Evolutionary conservation across 2,113 vertebrate species (phyloP).

Genomic region (Hassar affinis): DNA sequence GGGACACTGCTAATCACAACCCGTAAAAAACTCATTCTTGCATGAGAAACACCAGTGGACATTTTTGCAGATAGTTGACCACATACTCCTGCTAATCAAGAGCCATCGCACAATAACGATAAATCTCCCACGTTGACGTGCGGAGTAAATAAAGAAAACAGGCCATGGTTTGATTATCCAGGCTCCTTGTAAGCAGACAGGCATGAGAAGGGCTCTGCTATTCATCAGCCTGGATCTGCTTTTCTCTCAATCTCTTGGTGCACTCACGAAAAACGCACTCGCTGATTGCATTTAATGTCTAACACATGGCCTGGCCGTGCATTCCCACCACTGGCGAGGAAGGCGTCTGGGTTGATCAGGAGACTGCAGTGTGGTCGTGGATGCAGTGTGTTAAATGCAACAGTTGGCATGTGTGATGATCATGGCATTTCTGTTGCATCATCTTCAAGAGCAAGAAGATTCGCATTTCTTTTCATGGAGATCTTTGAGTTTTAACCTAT

Average conservation of each 20-base stretch:
- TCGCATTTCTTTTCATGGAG: neutral
- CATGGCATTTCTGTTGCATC: conserved; percentile 16
- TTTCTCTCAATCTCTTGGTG: conserved; percentile 54
- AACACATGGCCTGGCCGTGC: conserved; percentile 57
- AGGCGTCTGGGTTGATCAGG: conserved; percentile 51
- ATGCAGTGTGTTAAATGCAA: conserved; percentile 21
- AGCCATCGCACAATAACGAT: conserved; percentile 69
- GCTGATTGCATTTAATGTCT: conserved; percentile 64
- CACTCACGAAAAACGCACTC: conserved; percentile 50
- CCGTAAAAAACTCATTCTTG: conserved; percentile 30
- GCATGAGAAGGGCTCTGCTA: conserved; percentile 57
- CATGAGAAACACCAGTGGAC: conserved; percentile 39
- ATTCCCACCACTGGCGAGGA: conserved; percentile 53
- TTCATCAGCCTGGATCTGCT: conserved; percentile 60
- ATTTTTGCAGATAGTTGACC: conserved; percentile 46
- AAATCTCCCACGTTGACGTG: conserved; percentile 67
- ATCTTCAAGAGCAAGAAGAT: neutral
- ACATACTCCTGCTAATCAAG: conserved; percentile 66
- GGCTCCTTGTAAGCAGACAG: conserved; percentile 54
- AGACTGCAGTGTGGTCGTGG: conserved; percentile 27
- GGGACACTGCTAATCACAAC: conserved; percentile 41
- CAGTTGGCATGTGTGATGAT: conserved; percentile 28
- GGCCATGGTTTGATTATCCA: conserved; percentile 56
- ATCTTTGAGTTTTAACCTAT: conserved; percentile 16
- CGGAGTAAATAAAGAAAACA: conserved; percentile 71